A percentile compares a stretch with the other conserved stretches of the same genome.
Evolutionary conservation across 2,797 vertebrate species (phyloP).

Genomic region (Urocyon cinereoargenteus): DNA sequence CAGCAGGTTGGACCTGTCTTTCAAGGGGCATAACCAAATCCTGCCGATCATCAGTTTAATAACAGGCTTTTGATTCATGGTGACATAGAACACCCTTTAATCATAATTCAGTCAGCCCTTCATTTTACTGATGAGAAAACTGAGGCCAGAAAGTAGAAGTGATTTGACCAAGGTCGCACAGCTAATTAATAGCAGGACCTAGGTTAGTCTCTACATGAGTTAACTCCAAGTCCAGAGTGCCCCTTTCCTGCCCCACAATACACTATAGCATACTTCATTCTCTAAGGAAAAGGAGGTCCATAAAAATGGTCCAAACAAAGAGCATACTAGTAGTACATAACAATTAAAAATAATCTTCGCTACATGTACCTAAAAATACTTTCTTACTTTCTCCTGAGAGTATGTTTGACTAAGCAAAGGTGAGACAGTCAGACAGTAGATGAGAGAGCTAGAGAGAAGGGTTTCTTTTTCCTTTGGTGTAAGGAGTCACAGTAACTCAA

Average conservation of each 20-base stretch:
- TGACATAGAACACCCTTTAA: background rate
- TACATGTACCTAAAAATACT: background rate
- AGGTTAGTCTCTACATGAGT: background rate
- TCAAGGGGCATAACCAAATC: background rate
- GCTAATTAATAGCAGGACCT: background rate
- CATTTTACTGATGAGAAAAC: background rate
- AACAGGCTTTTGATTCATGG: background rate
- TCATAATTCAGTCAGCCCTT: background rate
- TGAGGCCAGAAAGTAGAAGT: background rate
- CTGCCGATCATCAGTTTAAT: background rate
- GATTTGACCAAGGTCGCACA: background rate
- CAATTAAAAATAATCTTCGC: background rate
- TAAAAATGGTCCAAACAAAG: background rate
- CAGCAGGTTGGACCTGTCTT: background rate
- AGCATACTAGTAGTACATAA: background rate
- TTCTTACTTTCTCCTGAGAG: background rate
- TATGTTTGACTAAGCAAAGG: background rate
- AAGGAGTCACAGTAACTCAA: background rate
- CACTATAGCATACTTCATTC: background rate
- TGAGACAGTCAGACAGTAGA: background rate
- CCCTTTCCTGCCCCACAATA: too few relatives aligned
- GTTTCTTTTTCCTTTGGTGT: background rate
- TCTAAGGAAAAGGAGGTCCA: background rate
- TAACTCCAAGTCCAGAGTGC: background rate
- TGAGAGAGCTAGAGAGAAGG: background rate